Conservation (phyloP, 2,888 invertebrate genomes). For the Ctena decussata region DNA sequence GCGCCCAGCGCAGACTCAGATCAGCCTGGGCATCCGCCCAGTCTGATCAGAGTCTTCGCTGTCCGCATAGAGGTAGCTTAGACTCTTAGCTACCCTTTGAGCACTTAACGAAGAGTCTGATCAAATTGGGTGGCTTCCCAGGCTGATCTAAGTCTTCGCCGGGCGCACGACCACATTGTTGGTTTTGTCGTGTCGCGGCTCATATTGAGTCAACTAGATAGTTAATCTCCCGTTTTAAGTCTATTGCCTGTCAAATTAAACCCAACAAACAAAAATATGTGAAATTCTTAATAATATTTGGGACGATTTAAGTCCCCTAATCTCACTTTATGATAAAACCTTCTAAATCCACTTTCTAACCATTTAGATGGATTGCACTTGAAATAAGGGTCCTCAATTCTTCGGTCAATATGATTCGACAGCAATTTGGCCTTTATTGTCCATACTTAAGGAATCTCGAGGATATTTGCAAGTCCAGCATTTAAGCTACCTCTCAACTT, state of each 20-base stretch:
- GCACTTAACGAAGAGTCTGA: too few species aligned
- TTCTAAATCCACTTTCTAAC: conserved; percentile 23
- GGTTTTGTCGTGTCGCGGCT: too few species aligned
- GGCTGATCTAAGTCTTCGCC: too few species aligned
- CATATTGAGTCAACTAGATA: conserved; percentile 28
- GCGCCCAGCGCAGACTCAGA: too few species aligned
- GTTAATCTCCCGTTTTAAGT: conserved; percentile 42
- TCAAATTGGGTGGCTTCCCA: too few species aligned
- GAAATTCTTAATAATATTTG: conserved; percentile 67
- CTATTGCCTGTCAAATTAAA: conserved; percentile 66
- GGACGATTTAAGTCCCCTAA: conserved; percentile 44
- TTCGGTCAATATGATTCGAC: not conserved
- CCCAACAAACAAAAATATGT: conserved; percentile 61
- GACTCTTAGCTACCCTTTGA: too few species aligned
- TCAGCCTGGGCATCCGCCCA: too few species aligned
- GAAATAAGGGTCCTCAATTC: conserved; percentile 1
- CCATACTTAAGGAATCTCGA: not conserved
- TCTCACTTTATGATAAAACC: conserved; percentile 39
- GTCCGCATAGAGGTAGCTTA: too few species aligned
- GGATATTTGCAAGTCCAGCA: not conserved
- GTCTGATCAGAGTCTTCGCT: too few species aligned
- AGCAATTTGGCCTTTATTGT: not conserved
- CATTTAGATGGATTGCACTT: conserved; percentile 20
- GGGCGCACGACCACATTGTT: too few species aligned
- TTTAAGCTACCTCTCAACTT: not conserved